Percentiles rank a stretch among this genome's conserved stretches.
Conservation (phyloP, 2,797 vertebrate species). For the Channa striata region DNA sequence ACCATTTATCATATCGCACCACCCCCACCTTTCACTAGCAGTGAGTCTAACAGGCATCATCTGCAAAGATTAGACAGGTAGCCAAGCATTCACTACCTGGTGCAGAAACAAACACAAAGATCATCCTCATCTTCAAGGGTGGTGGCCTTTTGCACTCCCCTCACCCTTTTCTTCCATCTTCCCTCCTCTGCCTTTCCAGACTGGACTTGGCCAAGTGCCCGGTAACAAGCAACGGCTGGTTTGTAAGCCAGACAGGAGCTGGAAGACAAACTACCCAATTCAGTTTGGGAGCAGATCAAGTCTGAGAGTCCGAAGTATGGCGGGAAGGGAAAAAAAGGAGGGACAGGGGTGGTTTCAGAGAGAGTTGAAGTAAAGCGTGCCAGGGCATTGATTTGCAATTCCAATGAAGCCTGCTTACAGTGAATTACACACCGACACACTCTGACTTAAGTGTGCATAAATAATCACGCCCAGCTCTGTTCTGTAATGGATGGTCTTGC, state of each 20-base stretch:
- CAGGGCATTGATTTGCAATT: constrained; percentile 84
- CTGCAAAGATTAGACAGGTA: constrained; percentile 11
- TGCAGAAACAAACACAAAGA: constrained; percentile 33
- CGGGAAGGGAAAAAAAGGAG: constrained; percentile 4
- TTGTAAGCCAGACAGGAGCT: constrained; percentile 47
- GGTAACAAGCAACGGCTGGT: constrained; percentile 59
- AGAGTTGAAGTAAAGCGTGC: constrained; percentile 66
- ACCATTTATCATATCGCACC: constrained; percentile 21
- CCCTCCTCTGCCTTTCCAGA: constrained; percentile 46
- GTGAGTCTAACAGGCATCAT: constrained; percentile 29
- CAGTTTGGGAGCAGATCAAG: constrained; percentile 65
- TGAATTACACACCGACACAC: constrained; percentile 82
- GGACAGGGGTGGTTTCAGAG: constrained; percentile 35
- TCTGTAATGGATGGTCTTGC: constrained; percentile 71
- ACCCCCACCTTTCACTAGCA: constrained; percentile 18
- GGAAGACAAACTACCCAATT: constrained; percentile 76
- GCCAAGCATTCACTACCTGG: constrained; percentile 11
- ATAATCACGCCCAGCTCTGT: constrained; percentile 71
- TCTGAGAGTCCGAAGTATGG: constrained; percentile 40
- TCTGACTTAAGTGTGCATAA: constrained; percentile 83
- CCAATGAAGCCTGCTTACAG: constrained; percentile 83
- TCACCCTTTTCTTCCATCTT: constrained; percentile 11
- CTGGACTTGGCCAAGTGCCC: constrained; percentile 66
- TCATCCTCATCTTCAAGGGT: constrained; percentile 13
- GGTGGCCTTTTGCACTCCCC: constrained; percentile 1